Percentiles rank a stretch among this genome's conserved stretches.
Evolutionary conservation across 2,888 invertebrate genomes (phyloP).

Genomic region (Drosophila emarginata): DNA sequence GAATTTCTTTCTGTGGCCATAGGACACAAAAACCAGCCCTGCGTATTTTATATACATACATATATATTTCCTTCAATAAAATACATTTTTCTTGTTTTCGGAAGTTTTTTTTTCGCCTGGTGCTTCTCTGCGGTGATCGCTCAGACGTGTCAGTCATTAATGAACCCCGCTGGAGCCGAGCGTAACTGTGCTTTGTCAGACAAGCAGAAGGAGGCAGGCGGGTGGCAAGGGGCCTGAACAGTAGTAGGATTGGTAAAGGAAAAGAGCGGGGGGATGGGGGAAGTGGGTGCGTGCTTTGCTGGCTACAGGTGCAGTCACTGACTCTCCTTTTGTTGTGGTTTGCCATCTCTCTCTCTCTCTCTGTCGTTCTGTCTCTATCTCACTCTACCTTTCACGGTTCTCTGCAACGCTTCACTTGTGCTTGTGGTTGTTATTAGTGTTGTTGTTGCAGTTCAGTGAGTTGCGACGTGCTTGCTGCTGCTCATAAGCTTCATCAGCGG

Average conservation of each 20-base stretch:
- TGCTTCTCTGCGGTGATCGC: conserved; percentile 61
- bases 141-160: conserved; percentile 76
- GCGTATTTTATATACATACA: conserved; percentile 31
- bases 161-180: conserved; percentile 58
- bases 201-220: background rate
- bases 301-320: conserved; percentile 74
- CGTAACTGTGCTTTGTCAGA: conserved; percentile 72
- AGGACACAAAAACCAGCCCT: conserved; percentile 9
- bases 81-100: conserved; percentile 22
- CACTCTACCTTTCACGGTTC: conserved; percentile 19
- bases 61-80: conserved; percentile 17
- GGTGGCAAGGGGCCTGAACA: background rate
- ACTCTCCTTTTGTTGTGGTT: conserved; percentile 68
- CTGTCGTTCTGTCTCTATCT: conserved; percentile 19
- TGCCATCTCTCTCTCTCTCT: conserved; percentile 28
- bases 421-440: conserved; percentile 47
- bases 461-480: conserved; percentile 71
- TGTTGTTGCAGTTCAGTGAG: conserved; percentile 69
- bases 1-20: background rate
- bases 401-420: conserved; percentile 71
- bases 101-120: conserved; percentile 26
- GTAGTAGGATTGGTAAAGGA: too few relatives aligned
- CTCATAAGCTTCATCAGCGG: conserved; percentile 75
- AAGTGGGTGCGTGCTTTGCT: conserved; percentile 45
- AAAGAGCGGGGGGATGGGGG: background rate